Evolutionary conservation across 2,888 invertebrate genomes (phyloP).

Genomic region (Drosophila suboccidentalis): DNA sequence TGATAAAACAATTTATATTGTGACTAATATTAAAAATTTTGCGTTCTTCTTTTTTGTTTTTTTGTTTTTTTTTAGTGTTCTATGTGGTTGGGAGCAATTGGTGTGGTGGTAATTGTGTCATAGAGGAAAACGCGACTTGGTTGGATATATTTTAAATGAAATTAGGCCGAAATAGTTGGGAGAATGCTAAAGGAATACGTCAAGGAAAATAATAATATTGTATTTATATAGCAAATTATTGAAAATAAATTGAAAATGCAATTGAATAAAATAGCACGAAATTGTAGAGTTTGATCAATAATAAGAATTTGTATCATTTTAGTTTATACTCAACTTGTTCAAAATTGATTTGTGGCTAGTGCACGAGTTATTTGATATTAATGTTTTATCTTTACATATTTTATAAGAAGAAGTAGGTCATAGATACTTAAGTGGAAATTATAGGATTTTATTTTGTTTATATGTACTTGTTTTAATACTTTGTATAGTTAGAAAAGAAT

Average conservation of each 20-base stretch:
- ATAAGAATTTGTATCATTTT: constrained; percentile 64
- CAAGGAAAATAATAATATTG: constrained; percentile 9
- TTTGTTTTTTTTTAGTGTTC: constrained; percentile 20
- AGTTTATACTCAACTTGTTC: constrained; percentile 78
- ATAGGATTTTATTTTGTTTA: constrained; percentile 32
- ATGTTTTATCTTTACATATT: constrained; percentile 33
- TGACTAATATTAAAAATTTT: constrained; percentile 50
- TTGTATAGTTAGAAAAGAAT: constrained; percentile 62
- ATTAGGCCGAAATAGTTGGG: constrained; percentile 44
- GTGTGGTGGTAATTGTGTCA: constrained; percentile 33
- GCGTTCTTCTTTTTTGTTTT: constrained; percentile 2
- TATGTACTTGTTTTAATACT: constrained; percentile 25
- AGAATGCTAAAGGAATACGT: constrained; percentile 27
- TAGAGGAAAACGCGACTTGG: constrained; percentile 44
- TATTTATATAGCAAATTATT: constrained; percentile 53
- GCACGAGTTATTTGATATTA: constrained; percentile 30
- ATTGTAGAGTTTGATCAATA: constrained; percentile 65
- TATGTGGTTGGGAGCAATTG: constrained; percentile 20
- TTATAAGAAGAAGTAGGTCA: constrained; percentile 37
- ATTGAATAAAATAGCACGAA: constrained; percentile 67
- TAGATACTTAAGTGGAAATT: constrained; percentile 50
- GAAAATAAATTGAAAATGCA: constrained; percentile 53
- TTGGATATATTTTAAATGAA: constrained; percentile 19
- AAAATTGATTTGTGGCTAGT: constrained; percentile 63
- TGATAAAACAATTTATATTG: constrained; percentile 53